These are phyloP conservation scores for Panthera leo DNA, from an alignment of 2,113 vertebrate genomes.

Conservation along the genomic window DNA sequence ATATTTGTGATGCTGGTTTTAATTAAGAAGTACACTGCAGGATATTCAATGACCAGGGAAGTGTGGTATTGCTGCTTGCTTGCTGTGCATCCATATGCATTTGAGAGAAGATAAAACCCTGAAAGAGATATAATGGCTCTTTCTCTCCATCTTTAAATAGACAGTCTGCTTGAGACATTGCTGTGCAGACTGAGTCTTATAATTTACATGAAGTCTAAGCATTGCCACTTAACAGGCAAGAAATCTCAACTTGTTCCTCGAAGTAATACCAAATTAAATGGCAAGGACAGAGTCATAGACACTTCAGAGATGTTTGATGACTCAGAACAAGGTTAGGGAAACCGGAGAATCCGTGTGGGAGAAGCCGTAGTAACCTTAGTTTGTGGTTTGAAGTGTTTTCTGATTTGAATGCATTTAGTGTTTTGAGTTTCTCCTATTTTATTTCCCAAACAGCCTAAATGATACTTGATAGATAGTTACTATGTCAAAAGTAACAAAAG, in stretches of 20 bases:
- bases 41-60: constrained; percentile 51
- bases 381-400: constrained; percentile 58
- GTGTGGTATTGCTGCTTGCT: neutral
- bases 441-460: neutral
- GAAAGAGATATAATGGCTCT: constrained; percentile 3
- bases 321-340: neutral
- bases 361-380: neutral
- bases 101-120: constrained; percentile 39
- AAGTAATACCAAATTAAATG: neutral
- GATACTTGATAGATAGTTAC: constrained; percentile 36
- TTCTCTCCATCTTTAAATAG: neutral
- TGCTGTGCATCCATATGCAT: constrained; percentile 22
- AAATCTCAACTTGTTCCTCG: neutral
- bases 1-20: constrained; percentile 61
- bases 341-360: accelerated
- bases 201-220: neutral
- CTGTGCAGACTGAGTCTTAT: neutral
- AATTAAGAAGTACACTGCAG: constrained; percentile 60
- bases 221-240: constrained; percentile 24
- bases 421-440: constrained; percentile 22
- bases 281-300: neutral
- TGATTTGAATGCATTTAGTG: neutral
- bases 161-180: neutral
- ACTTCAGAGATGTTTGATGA: neutral
- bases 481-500: neutral